These are phyloP conservation scores for Orius insidiosus DNA, from an alignment of 1,140 invertebrate species.

Conservation along the genomic window DNA sequence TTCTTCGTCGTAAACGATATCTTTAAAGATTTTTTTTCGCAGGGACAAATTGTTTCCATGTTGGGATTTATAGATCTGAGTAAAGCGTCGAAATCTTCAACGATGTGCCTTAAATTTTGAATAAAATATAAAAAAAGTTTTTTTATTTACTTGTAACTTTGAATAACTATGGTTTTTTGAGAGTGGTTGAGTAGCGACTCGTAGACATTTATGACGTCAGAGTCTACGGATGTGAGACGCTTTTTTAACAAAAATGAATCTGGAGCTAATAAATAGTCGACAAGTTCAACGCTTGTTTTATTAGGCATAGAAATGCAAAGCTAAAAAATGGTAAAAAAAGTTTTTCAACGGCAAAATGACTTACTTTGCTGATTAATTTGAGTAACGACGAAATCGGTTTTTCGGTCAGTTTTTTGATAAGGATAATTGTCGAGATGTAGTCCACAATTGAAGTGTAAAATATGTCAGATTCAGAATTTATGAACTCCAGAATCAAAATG, in stretches of 20 bases:
- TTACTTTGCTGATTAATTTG: neutral
- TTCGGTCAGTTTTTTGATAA: no score
- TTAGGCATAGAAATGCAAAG: neutral
- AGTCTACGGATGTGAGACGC: no score
- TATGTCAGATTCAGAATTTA: neutral
- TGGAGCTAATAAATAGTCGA: no score
- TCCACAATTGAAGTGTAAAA: no score
- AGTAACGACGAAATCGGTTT: slow-evolving; percentile 8
- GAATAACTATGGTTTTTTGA: neutral
- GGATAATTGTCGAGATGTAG: no score
- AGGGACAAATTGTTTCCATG: no score
- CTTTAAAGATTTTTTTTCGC: slow-evolving; percentile 30
- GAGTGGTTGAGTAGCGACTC: neutral
- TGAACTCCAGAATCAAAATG: slow-evolving; percentile 34
- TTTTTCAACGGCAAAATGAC: neutral
- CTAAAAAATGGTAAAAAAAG: neutral
- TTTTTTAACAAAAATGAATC: no score
- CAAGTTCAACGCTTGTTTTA: no score
- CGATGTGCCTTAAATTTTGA: slow-evolving; percentile 44
- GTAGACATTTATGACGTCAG: neutral
- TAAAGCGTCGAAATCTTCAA: slow-evolving; percentile 52
- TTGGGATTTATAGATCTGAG: slow-evolving; percentile 37
- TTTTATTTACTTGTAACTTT: slow-evolving; percentile 4
- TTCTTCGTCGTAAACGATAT: slow-evolving; percentile 29
- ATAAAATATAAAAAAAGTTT: no score